Base-by-base conservation (phyloP, 2,888 invertebrate species). In the Polyommatus icarus region DNA sequence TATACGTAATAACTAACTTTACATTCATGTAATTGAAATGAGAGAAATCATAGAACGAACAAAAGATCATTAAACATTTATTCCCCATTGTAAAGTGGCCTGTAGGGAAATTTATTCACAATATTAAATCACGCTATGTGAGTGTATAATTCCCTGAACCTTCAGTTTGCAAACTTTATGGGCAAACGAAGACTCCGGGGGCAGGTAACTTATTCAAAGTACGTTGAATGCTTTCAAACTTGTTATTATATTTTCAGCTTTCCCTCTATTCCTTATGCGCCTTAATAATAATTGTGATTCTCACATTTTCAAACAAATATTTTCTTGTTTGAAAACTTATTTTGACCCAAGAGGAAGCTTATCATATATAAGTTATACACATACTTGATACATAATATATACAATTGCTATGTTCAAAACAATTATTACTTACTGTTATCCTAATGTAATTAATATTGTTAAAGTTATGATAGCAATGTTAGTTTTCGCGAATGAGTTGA, bases 121-220 rank as follows among this genome's bases (percentile, higher is more conserved):
- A 75, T 29, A 75, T 29, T 50, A 32, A 75, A 75, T 54, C 29
- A 75, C 32, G 8, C 5, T 54, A 5, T 24, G 40, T 3, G 75
- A 75, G 50, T 75, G n/a, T 29, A 29, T 75, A 75, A 75, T 50
- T 75, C 54, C 50, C 75, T 18, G 75, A 75, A 75, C 15, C 73
- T 73, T 46, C 73, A 73, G 46, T 8, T 71, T 73, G 72, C 12
- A 73, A 40, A 75, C 15, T 75, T 54, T 75, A 54, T 46, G 24
- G 73, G 18, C 50, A 54, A 75, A 50, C 54, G 75, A 20, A 50
- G 54, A 54, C 75, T 8, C 29, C 24, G 50, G 50, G 54, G 75
- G 54, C 75, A 54, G 75, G 50, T 75, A 75, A 75, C 15, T 50
- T 75, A 46, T 46, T 75, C 24, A 50, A 75, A 75, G 54, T 75